phyloP scores from a whole-genome alignment of 1,140 invertebrate genomes.

The Kradibia gibbosae region DNA sequence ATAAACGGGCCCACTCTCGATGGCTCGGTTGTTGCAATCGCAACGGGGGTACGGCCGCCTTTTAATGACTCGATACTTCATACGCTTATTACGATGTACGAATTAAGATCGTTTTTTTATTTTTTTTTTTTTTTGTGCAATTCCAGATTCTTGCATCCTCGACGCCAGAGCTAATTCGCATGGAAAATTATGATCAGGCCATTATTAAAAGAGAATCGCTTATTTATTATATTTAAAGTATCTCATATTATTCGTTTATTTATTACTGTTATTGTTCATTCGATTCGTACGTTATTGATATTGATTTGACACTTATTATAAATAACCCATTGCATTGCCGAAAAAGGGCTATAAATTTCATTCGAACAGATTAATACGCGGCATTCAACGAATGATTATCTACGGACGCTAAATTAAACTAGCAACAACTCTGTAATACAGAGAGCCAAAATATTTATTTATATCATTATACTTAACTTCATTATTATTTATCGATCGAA shows the following conservation, averaged over 20 bases:
- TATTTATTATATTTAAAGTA: not conserved
- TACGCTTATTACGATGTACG: too few relatives aligned
- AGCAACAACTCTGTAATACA: slow-evolving; percentile 39
- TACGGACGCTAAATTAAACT: not conserved
- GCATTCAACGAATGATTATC: not conserved
- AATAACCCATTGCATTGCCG: not conserved
- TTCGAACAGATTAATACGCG: not conserved
- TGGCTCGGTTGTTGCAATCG: too few relatives aligned
- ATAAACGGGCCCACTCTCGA: too few relatives aligned
- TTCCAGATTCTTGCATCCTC: too few relatives aligned
- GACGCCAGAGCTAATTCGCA: too few relatives aligned
- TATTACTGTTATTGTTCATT: not conserved
- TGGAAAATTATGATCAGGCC: too few relatives aligned
- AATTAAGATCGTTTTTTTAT: too few relatives aligned
- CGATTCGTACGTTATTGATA: not conserved
- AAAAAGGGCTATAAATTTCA: not conserved
- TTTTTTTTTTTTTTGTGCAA: too few relatives aligned
- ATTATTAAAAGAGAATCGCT: too few relatives aligned
- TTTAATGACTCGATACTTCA: too few relatives aligned
- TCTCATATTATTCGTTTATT: not conserved
- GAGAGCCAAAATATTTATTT: slow-evolving; percentile 61
- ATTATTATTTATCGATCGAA: slow-evolving; percentile 38
- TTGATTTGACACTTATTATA: not conserved
- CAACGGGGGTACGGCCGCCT: too few relatives aligned
- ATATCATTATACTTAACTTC: slow-evolving; percentile 54